Percentiles rank a stretch among this genome's conserved stretches.
Evolutionary conservation across 2,888 invertebrate genomes (phyloP).

Genomic region (Agelastica alni): DNA sequence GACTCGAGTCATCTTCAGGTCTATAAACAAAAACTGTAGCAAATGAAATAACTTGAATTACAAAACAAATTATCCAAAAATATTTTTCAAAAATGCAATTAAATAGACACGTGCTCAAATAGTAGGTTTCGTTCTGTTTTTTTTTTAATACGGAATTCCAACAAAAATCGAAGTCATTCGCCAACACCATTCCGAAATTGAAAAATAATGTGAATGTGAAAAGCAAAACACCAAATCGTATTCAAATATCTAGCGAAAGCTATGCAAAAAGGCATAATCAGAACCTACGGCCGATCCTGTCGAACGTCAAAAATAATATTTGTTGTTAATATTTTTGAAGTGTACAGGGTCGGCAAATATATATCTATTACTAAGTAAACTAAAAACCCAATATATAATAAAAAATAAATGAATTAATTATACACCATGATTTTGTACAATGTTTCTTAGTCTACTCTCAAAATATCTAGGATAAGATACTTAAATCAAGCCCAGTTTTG

Average conservation of each 20-base stretch:
- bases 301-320: slow-evolving; percentile 10
- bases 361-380: slow-evolving; percentile 41
- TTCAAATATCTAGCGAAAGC: slow-evolving; percentile 55
- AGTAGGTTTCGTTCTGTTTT: slow-evolving; percentile 9
- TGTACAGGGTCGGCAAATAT: slow-evolving; percentile 22
- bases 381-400: slow-evolving; percentile 44
- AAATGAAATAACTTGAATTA: no score
- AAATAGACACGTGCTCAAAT: no score
- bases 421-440: slow-evolving; percentile 45
- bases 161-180: slow-evolving; percentile 24
- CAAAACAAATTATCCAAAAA: no score
- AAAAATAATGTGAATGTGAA: slow-evolving; percentile 40
- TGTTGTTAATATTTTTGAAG: slow-evolving; percentile 18
- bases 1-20: no score
- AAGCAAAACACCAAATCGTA: slow-evolving; percentile 46
- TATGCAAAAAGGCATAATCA: slow-evolving; percentile 49
- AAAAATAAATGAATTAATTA: slow-evolving; percentile 35
- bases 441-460: slow-evolving; percentile 37
- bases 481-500: slow-evolving; percentile 17
- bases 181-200: slow-evolving; percentile 30
- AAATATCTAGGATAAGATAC: slow-evolving; percentile 18
- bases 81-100: no score
- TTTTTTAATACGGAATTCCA: not conserved
- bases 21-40: no score
- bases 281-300: slow-evolving; percentile 40